Evolutionary conservation across 1,140 invertebrate genomes (phyloP).

Genomic region (Holotrichia oblita): DNA sequence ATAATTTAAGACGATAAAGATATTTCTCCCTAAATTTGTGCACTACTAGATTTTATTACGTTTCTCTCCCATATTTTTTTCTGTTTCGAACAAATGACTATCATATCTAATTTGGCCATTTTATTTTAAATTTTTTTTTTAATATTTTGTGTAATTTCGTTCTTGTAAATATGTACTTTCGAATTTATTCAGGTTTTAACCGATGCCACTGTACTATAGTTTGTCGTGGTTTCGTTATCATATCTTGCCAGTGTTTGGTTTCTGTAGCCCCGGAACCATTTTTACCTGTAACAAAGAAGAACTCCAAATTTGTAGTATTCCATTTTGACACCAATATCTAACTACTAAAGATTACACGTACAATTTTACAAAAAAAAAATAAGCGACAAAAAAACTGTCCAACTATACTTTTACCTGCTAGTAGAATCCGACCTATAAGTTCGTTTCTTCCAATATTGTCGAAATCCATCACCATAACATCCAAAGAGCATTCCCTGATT

Average conservation of each 20-base stretch:
- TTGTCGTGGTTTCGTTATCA: conserved; percentile 94
- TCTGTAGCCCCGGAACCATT: conserved; percentile 91
- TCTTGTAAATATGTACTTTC: not conserved
- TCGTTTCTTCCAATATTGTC: conserved; percentile 94
- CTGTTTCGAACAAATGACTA: too few relatives aligned
- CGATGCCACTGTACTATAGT: conserved; percentile 94
- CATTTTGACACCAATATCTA: conserved; percentile 35
- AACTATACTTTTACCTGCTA: conserved; percentile 72
- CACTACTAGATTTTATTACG: too few relatives aligned
- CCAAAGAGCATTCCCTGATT: conserved; percentile 89
- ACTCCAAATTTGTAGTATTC: conserved; percentile 39
- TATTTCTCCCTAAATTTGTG: too few relatives aligned
- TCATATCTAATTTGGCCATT: conserved; percentile 6
- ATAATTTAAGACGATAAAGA: too few relatives aligned
- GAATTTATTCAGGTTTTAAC: conserved; percentile 80
- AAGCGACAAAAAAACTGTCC: not conserved
- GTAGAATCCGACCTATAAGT: conserved; percentile 87
- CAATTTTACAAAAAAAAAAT: not conserved
- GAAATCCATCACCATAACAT: conserved; percentile 95
- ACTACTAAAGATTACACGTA: not conserved
- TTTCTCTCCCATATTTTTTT: too few relatives aligned
- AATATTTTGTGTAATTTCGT: not conserved
- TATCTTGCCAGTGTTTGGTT: conserved; percentile 95
- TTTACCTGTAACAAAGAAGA: conserved; percentile 72
- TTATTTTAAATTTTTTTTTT: not conserved